Evolutionary conservation across 1,140 invertebrate species (phyloP).

Genomic region (Conus ventricosus): DNA sequence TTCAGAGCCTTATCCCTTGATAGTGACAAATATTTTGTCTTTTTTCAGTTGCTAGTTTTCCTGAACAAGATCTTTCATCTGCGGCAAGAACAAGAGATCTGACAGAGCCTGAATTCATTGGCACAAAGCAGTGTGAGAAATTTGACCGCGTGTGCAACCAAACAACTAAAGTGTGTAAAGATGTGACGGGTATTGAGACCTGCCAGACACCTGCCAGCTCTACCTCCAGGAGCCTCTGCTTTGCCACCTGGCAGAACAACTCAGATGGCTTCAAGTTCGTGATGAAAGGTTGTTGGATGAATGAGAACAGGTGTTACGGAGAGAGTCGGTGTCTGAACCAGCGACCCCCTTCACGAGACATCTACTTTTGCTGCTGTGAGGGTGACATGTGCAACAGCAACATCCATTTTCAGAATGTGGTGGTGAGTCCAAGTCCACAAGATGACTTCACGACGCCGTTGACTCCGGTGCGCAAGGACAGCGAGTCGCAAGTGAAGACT

Average conservation of each 20-base stretch:
- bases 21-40: not conserved
- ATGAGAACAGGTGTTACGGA: slow-evolving; percentile 66
- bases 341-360: slow-evolving; percentile 23
- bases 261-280: slow-evolving; percentile 79
- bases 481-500: slow-evolving; percentile 46
- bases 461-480: slow-evolving; percentile 23
- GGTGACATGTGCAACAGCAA: slow-evolving; percentile 88
- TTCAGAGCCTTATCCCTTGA: too few relatives aligned
- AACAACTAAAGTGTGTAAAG: not conserved
- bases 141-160: slow-evolving; percentile 26
- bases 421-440: slow-evolving; percentile 40
- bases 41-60: not conserved
- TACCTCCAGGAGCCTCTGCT: slow-evolving; percentile 79
- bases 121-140: slow-evolving; percentile 1
- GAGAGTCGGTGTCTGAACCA: slow-evolving; percentile 45
- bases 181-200: not conserved
- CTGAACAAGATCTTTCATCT: slow-evolving; percentile 7
- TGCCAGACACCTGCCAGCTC: not conserved
- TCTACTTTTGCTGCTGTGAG: slow-evolving; percentile 92
- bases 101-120: not conserved
- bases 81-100: slow-evolving; percentile 14
- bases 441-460: slow-evolving; percentile 1
- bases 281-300: slow-evolving; percentile 73
- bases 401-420: not conserved
- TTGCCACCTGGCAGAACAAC: slow-evolving; percentile 81